Evolutionary conservation across 2,797 vertebrate species (phyloP).

Genomic region (Eptatretus atami): DNA sequence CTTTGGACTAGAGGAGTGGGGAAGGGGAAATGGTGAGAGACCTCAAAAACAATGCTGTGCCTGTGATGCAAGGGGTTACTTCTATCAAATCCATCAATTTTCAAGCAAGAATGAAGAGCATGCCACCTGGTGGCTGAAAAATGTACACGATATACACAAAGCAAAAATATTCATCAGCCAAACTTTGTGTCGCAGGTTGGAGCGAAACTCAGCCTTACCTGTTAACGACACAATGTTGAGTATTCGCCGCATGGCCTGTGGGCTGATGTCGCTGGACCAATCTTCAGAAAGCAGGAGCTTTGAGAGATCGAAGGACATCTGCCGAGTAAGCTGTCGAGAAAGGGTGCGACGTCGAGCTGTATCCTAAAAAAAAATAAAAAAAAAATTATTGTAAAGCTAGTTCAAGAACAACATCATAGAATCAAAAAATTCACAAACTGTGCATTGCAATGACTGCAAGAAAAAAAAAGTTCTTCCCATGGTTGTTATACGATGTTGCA

Average conservation of each 20-base stretch:
- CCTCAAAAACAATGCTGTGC: no score
- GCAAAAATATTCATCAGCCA: neutral
- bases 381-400: neutral
- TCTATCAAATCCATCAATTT: no score
- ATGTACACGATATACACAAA: neutral
- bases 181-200: no score
- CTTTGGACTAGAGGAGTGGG: no score
- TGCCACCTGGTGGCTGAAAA: neutral
- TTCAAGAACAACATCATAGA: no score
- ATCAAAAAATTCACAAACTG: no score
- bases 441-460: no score
- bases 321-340: slow-evolving; percentile 53
- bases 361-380: slow-evolving; percentile 20
- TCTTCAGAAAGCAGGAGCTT: slow-evolving; percentile 79
- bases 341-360: slow-evolving; percentile 61
- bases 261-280: slow-evolving; percentile 92
- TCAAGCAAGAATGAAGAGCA: no score
- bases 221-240: slow-evolving; percentile 90
- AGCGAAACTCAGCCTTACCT: slow-evolving; percentile 15
- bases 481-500: no score
- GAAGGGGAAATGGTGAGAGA: no score
- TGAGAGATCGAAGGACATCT: slow-evolving; percentile 79
- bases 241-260: slow-evolving; percentile 69
- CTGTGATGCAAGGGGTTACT: no score
- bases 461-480: no score